phyloP scores from a whole-genome alignment of 2,888 invertebrate genomes.

The Uropetala carovei region DNA sequence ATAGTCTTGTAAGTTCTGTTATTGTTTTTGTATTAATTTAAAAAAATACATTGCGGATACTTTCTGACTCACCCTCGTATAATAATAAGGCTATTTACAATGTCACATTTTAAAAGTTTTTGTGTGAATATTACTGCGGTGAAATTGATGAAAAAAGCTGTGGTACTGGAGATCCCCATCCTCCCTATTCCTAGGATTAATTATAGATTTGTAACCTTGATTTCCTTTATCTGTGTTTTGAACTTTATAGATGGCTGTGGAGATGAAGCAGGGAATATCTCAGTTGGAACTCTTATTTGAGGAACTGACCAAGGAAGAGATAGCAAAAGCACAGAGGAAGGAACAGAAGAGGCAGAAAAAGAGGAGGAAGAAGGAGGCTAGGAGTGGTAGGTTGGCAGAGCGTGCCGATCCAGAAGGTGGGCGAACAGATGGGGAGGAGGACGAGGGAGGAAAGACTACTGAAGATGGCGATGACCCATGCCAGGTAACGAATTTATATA shows the following conservation, averaged over 20 bases:
- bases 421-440: slow-evolving; percentile 42
- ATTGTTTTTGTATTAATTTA: too few relatives aligned
- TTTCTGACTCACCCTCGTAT: too few relatives aligned
- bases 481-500: not conserved
- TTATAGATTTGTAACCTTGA: slow-evolving; percentile 33
- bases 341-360: slow-evolving; percentile 91
- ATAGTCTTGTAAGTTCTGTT: too few relatives aligned
- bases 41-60: too few relatives aligned
- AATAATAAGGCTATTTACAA: too few relatives aligned
- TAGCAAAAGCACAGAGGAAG: slow-evolving; percentile 88
- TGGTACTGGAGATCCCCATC: too few relatives aligned
- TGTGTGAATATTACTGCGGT: too few relatives aligned
- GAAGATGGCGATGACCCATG: slow-evolving; percentile 48
- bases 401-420: slow-evolving; percentile 62
- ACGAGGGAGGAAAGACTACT: slow-evolving; percentile 37
- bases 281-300: slow-evolving; percentile 92
- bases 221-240: slow-evolving; percentile 26
- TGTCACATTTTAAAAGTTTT: too few relatives aligned
- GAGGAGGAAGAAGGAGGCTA: slow-evolving; percentile 83
- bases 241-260: slow-evolving; percentile 83
- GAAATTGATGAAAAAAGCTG: too few relatives aligned
- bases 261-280: slow-evolving; percentile 91
- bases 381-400: slow-evolving; percentile 75
- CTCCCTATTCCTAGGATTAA: too few relatives aligned
- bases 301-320: slow-evolving; percentile 91